phyloP scores from a whole-genome alignment of 2,888 invertebrate species.

The Chalcis sispes region DNA sequence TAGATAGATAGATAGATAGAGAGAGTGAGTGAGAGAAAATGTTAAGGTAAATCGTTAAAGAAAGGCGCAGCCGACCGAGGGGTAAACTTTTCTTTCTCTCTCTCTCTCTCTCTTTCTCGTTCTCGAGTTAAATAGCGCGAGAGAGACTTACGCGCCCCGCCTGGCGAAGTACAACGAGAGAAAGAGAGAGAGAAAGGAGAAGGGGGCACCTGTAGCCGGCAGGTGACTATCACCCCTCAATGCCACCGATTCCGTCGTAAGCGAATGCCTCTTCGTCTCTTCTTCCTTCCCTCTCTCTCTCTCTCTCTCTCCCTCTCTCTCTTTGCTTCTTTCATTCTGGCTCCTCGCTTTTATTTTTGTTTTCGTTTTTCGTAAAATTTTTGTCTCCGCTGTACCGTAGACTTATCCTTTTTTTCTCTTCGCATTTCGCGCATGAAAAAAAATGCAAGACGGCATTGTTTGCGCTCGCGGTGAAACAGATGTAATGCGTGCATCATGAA shows the following conservation, averaged over 20 bases:
- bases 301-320: slow-evolving; percentile 21
- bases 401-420: not conserved
- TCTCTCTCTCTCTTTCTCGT: too few species aligned
- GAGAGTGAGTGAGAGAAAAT: not conserved
- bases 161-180: not conserved
- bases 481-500: slow-evolving; percentile 17
- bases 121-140: too few species aligned
- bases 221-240: slow-evolving; percentile 56
- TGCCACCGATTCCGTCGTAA: slow-evolving; percentile 26
- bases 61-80: not conserved
- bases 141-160: too few species aligned
- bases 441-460: not conserved
- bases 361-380: slow-evolving; percentile 10
- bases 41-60: slow-evolving; percentile 9
- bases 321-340: slow-evolving; percentile 5
- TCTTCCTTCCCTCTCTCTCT: slow-evolving; percentile 18
- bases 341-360: not conserved
- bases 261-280: not conserved
- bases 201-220: slow-evolving; percentile 44
- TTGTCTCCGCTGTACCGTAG: not conserved
- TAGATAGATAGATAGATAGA: slow-evolving; percentile 19
- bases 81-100: too few species aligned
- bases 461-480: slow-evolving; percentile 22
- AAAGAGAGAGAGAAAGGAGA: slow-evolving; percentile 15
- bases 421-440: not conserved